Percentiles rank a stretch among this genome's conserved stretches.
phyloP scores from a whole-genome alignment of 2,888 invertebrate species.

The Caenorhabditis sp. region DNA sequence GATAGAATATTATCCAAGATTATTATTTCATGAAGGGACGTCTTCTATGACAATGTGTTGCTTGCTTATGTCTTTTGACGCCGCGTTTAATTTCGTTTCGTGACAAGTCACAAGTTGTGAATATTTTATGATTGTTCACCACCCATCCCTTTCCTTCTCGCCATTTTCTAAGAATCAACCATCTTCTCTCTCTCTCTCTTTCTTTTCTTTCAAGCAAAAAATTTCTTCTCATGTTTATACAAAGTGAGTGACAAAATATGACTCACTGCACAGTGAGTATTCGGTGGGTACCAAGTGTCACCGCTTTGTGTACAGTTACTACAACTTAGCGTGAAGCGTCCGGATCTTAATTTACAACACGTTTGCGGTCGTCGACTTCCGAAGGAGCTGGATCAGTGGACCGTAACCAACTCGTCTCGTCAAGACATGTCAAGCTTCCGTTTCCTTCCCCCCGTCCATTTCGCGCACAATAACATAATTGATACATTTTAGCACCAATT shows the following conservation, averaged over 20 bases:
- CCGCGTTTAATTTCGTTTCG: constrained; percentile 48
- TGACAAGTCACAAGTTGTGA: constrained; percentile 50
- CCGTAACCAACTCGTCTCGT: constrained; percentile 1
- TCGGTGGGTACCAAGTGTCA: too few relatives aligned
- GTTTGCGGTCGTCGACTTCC: not conserved
- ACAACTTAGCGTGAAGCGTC: too few relatives aligned
- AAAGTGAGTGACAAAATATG: too few relatives aligned
- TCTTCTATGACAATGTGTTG: constrained; percentile 46
- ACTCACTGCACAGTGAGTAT: too few relatives aligned
- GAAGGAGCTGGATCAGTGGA: not conserved
- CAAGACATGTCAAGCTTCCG: constrained; percentile 3
- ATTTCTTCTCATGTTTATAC: too few relatives aligned
- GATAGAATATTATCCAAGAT: constrained; percentile 24
- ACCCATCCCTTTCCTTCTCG: constrained; percentile 7
- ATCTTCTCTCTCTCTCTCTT: too few relatives aligned
- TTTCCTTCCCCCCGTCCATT: constrained; percentile 11
- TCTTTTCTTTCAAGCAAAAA: too few relatives aligned
- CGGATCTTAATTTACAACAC: not conserved
- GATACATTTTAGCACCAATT: constrained; percentile 60
- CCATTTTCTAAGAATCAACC: not conserved
- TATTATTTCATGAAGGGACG: constrained; percentile 40
- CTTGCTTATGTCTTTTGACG: constrained; percentile 46
- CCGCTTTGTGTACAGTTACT: too few relatives aligned
- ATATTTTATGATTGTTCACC: constrained; percentile 54
- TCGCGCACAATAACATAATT: constrained; percentile 47